These are phyloP conservation scores for Anolis apletophallus DNA, from an alignment of 2,797 vertebrate species.

Conservation along the genomic window DNA sequence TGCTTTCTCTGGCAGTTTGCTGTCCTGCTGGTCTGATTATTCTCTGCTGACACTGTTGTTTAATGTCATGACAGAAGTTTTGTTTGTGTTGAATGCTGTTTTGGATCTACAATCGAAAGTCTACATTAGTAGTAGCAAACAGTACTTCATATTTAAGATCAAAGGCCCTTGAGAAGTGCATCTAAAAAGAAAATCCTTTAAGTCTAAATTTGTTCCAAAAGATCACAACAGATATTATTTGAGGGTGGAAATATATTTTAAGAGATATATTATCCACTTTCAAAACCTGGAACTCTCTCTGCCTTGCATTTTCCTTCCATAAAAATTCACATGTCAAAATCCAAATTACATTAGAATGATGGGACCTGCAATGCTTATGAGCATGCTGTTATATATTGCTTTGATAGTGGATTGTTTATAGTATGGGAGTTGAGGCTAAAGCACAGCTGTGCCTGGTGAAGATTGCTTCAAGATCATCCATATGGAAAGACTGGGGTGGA, in stretches of 20 bases:
- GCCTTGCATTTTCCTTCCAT: neutral
- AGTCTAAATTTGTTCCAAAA: neutral
- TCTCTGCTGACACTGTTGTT: slow-evolving; percentile 18
- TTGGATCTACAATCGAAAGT: slow-evolving; percentile 13
- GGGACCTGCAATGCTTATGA: no score
- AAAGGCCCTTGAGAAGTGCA: neutral
- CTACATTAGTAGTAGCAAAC: neutral
- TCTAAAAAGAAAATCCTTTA: neutral
- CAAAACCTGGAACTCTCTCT: neutral
- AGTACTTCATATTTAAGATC: neutral
- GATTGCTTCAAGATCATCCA: no score
- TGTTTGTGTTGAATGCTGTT: slow-evolving; percentile 1
- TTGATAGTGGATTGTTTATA: no score
- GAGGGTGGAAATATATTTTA: neutral
- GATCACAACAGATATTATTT: neutral
- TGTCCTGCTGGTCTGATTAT: neutral
- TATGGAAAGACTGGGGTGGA: no score
- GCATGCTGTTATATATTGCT: no score
- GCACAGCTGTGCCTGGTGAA: no score
- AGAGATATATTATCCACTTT: neutral
- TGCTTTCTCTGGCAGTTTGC: neutral
- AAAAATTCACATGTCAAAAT: no score
- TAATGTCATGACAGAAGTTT: neutral
- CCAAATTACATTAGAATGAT: no score
- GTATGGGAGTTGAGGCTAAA: no score